Percentiles rank a stretch among this genome's conserved stretches.
Conservation (phyloP, 2,113 vertebrate species). For the Otolemur garnettii region DNA sequence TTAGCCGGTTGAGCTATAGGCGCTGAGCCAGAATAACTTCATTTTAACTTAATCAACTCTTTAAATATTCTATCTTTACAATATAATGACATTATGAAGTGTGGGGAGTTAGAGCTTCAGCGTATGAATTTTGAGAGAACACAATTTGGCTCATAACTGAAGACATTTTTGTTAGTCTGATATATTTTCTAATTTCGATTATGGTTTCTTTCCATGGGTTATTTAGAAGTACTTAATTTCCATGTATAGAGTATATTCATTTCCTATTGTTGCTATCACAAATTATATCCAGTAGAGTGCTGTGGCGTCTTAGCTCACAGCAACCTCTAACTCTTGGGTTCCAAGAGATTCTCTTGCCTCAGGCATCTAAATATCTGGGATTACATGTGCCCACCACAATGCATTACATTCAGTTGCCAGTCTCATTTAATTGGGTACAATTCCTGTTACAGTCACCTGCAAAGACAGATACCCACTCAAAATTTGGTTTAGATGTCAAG, state of each 20-base stretch:
- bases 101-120: not conserved
- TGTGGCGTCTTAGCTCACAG: too few relatives aligned
- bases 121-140: not conserved
- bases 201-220: not conserved
- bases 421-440: not conserved
- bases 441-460: constrained; percentile 4
- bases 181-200: too few relatives aligned
- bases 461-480: not conserved
- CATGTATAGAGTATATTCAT: not conserved
- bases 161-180: too few relatives aligned
- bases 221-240: not conserved
- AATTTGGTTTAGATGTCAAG: constrained; percentile 32
- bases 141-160: too few relatives aligned
- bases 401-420: not conserved
- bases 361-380: too few relatives aligned
- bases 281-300: too few relatives aligned
- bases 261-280: not conserved
- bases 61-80: not conserved
- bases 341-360: too few relatives aligned
- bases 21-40: too few relatives aligned
- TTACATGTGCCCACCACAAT: too few relatives aligned
- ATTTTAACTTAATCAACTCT: not conserved
- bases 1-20: too few relatives aligned
- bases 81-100: not conserved
- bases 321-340: too few relatives aligned